A percentile compares a stretch with the other conserved stretches of the same genome.
Evolutionary conservation across 1,140 invertebrate species (phyloP).

Genomic region (Harpegnathos saltator): DNA sequence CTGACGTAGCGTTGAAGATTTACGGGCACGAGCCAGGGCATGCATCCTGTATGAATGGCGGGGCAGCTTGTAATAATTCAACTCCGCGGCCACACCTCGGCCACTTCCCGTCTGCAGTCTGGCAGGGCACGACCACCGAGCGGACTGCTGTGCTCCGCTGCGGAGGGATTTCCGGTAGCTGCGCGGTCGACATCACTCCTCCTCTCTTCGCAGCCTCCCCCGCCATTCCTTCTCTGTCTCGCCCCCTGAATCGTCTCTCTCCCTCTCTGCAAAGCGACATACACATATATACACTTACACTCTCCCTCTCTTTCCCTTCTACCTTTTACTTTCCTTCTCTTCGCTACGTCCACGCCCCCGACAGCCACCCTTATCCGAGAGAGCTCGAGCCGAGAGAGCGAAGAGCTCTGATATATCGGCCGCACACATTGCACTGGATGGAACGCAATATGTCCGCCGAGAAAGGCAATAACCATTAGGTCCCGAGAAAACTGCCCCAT

Average conservation of each 20-base stretch:
- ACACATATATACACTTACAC: constrained; percentile 1
- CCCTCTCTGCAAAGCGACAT: constrained; percentile 31
- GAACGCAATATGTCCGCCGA: constrained; percentile 88
- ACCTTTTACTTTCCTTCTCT: constrained; percentile 41
- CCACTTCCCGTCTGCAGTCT: constrained; percentile 83
- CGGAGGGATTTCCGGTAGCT: constrained; percentile 82
- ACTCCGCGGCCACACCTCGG: constrained; percentile 84
- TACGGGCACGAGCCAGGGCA: constrained; percentile 80
- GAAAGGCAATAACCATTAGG: constrained; percentile 89
- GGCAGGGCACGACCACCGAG: constrained; percentile 75
- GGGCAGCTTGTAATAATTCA: constrained; percentile 85
- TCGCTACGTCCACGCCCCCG: constrained; percentile 66
- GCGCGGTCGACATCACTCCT: constrained; percentile 75
- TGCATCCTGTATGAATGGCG: constrained; percentile 84
- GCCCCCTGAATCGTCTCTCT: constrained; percentile 47
- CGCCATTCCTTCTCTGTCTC: constrained; percentile 24
- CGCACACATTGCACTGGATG: constrained; percentile 88
- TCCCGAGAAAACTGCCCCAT: constrained; percentile 88
- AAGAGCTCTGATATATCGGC: constrained; percentile 86
- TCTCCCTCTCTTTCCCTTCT: constrained; percentile 36
- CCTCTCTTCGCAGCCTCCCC: constrained; percentile 40
- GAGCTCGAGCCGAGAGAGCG: constrained; percentile 72
- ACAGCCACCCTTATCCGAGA: constrained; percentile 75
- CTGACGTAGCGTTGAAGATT: constrained; percentile 82
- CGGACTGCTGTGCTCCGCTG: constrained; percentile 71